A percentile compares a stretch with the other conserved stretches of the same genome.
phyloP scores from a whole-genome alignment of 2,113 vertebrate species.

The Axis porcinus region DNA sequence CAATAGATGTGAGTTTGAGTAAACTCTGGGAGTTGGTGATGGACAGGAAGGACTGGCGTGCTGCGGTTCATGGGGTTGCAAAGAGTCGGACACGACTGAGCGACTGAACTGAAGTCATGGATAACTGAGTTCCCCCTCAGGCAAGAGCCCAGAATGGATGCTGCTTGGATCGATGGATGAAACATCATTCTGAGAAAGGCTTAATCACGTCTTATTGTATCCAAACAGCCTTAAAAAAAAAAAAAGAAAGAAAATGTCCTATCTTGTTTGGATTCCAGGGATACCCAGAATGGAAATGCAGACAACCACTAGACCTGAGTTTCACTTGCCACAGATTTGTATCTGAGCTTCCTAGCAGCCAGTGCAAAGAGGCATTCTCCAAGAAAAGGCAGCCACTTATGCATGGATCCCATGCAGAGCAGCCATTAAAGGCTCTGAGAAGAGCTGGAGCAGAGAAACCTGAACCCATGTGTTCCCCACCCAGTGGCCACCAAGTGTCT shows the following conservation, averaged over 20 bases:
- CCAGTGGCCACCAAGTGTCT: neutral
- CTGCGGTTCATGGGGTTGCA: neutral
- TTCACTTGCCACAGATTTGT: neutral
- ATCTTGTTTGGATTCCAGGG: neutral
- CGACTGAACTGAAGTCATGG: neutral
- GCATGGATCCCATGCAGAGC: neutral
- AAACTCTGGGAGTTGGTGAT: neutral
- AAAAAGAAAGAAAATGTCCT: neutral
- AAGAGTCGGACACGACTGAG: neutral
- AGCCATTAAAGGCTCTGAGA: neutral
- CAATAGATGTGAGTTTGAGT: neutral
- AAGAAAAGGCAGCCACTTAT: neutral
- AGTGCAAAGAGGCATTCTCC: neutral
- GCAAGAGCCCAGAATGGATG: neutral
- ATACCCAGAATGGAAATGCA: neutral
- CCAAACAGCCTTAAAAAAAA: neutral
- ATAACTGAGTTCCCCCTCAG: too few species aligned
- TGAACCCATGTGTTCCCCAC: neutral
- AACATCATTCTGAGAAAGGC: neutral
- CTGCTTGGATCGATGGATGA: neutral
- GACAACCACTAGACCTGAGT: neutral
- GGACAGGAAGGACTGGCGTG: neutral
- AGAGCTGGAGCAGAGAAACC: neutral
- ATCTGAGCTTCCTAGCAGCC: neutral
- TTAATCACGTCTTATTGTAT: neutral